Conservation (phyloP, 2,113 vertebrate genomes). For the Jacana jacana region DNA sequence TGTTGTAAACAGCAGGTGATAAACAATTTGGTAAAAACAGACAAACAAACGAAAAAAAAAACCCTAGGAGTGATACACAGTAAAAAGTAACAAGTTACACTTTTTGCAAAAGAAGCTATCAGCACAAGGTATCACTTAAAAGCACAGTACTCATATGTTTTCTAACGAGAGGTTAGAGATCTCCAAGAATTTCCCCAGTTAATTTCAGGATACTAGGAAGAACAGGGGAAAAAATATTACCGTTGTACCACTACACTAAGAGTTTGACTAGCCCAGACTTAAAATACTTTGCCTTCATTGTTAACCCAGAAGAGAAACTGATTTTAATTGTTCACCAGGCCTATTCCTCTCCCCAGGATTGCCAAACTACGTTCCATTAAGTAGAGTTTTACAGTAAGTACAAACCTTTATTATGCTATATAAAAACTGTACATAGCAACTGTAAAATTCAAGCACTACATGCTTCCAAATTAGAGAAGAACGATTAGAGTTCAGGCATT, state of each 20-base stretch:
- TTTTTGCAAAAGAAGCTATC: neutral
- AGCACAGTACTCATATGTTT: neutral
- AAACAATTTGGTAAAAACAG: neutral
- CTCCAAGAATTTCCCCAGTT: neutral
- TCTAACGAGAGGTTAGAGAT: neutral
- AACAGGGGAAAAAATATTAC: neutral
- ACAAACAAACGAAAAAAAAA: neutral
- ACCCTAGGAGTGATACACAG: neutral
- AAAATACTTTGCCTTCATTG: neutral
- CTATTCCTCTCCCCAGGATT: neutral
- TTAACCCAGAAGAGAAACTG: neutral
- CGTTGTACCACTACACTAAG: neutral
- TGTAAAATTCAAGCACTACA: neutral
- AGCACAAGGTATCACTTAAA: neutral
- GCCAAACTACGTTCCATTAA: neutral
- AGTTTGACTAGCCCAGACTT: neutral
- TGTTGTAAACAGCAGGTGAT: neutral
- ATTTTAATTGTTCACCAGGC: neutral
- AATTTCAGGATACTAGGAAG: neutral
- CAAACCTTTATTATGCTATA: neutral
- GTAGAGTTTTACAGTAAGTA: neutral
- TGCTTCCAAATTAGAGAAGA: neutral
- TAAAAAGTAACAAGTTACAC: neutral
- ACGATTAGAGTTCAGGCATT: rapidly evolving
- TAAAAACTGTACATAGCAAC: neutral